Conservation (phyloP, 1,140 invertebrate species). For the Prorops nasuta region DNA sequence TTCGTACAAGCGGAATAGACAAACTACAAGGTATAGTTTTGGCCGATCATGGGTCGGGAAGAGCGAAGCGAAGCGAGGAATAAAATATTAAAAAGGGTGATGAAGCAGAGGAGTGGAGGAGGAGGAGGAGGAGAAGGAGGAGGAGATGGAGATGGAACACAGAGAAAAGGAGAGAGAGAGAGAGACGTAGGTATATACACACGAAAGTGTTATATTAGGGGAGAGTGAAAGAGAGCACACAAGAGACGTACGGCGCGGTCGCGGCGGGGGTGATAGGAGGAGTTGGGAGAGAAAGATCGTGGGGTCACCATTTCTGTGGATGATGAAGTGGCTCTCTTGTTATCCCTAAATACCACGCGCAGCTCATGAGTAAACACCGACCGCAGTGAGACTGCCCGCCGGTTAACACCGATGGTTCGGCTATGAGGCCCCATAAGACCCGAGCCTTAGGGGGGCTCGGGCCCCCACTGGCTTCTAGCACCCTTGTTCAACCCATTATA, state of each 20-base stretch:
- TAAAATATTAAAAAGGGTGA: too few relatives aligned
- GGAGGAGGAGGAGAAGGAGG: background rate
- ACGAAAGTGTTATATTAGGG: constrained; percentile 8
- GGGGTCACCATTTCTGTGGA: constrained; percentile 38
- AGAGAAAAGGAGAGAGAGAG: background rate
- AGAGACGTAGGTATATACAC: background rate
- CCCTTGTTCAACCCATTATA: constrained; percentile 56
- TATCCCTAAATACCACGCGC: constrained; percentile 54
- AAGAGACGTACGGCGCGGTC: constrained; percentile 19
- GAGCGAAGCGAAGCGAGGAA: too few relatives aligned
- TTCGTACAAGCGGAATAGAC: too few relatives aligned
- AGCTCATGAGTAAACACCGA: constrained; percentile 54
- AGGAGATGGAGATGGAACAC: background rate
- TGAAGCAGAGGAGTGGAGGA: background rate
- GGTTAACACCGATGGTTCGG: constrained; percentile 45
- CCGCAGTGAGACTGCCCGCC: constrained; percentile 44
- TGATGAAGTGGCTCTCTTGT: constrained; percentile 55
- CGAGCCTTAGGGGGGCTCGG: constrained; percentile 47
- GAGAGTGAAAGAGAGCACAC: constrained; percentile 12
- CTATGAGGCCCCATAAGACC: constrained; percentile 44
- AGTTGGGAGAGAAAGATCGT: constrained; percentile 22
- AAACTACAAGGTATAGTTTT: too few relatives aligned
- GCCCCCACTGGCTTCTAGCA: constrained; percentile 54
- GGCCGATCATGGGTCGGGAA: too few relatives aligned
- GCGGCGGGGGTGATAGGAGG: constrained; percentile 3